phyloP scores from a whole-genome alignment of 2,797 vertebrate species.

The Karalla daura region DNA sequence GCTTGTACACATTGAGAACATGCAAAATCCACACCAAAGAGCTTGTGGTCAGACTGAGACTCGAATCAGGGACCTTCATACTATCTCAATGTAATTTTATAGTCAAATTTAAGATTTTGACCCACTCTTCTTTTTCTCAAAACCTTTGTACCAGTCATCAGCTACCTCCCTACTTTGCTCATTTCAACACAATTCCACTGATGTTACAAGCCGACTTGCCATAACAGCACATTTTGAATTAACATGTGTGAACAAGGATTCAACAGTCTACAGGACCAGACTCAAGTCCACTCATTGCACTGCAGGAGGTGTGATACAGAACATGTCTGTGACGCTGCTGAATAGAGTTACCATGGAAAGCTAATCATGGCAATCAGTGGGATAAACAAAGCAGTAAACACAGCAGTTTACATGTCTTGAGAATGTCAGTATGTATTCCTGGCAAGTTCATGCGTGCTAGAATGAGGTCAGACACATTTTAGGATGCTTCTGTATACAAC shows the following conservation, averaged over 20 bases:
- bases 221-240: background rate
- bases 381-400: conserved; percentile 65
- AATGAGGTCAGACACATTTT: conserved; percentile 45
- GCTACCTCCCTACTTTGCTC: too few relatives aligned
- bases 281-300: background rate
- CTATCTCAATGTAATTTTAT: background rate
- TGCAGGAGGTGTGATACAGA: background rate
- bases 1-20: too few relatives aligned
- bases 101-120: background rate
- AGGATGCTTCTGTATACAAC: conserved; percentile 17
- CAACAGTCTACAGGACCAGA: background rate
- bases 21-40: too few relatives aligned
- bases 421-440: conserved; percentile 38
- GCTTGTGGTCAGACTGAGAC: too few relatives aligned
- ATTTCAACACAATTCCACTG: background rate
- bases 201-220: background rate
- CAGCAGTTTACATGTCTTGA: conserved; percentile 38
- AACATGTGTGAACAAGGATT: background rate
- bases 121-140: background rate
- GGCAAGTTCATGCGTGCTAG: conserved; percentile 48
- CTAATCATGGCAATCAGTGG: conserved; percentile 34
- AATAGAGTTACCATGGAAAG: conserved; percentile 14
- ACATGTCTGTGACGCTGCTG: background rate
- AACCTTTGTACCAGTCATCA: background rate
- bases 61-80: too few relatives aligned